Conservation (phyloP, 1,140 invertebrate species). For the Oreohelix idahoensis region DNA sequence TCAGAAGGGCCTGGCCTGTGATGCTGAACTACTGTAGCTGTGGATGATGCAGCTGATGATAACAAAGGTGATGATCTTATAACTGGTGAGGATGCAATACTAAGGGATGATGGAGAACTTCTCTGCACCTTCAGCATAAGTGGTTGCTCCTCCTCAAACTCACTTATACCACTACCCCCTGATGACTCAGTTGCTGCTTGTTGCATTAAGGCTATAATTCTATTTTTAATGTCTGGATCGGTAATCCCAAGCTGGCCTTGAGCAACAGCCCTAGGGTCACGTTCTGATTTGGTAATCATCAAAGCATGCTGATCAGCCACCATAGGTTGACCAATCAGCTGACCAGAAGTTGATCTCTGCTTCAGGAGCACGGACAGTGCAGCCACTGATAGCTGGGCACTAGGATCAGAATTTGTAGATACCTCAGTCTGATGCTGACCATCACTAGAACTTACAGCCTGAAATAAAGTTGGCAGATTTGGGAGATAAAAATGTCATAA, state of each 20-base stretch:
- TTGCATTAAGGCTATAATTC: not conserved
- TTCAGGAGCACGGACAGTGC: slow-evolving; percentile 63
- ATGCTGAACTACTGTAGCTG: no score
- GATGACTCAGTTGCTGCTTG: slow-evolving; percentile 11
- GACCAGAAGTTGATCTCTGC: slow-evolving; percentile 46
- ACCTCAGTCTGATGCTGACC: no score
- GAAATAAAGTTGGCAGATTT: not conserved
- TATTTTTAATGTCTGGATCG: slow-evolving; percentile 22
- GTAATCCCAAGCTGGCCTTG: slow-evolving; percentile 41
- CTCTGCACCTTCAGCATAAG: slow-evolving; percentile 48
- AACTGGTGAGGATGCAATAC: no score
- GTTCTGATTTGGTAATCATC: slow-evolving; percentile 20
- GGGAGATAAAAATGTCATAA: no score
- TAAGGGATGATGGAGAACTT: not conserved
- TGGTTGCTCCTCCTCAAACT: slow-evolving; percentile 38
- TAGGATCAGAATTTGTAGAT: slow-evolving; percentile 31
- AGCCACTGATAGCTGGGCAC: slow-evolving; percentile 55
- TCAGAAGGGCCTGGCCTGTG: not conserved
- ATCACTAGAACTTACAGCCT: not conserved
- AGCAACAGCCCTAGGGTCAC: slow-evolving; percentile 21
- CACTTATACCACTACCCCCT: not conserved
- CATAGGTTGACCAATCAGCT: slow-evolving; percentile 53
- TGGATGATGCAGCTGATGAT: no score
- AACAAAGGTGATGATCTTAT: no score
- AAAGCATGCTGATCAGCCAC: slow-evolving; percentile 41